phyloP scores from a whole-genome alignment of 2,113 vertebrate species.

The Morone saxatilis region DNA sequence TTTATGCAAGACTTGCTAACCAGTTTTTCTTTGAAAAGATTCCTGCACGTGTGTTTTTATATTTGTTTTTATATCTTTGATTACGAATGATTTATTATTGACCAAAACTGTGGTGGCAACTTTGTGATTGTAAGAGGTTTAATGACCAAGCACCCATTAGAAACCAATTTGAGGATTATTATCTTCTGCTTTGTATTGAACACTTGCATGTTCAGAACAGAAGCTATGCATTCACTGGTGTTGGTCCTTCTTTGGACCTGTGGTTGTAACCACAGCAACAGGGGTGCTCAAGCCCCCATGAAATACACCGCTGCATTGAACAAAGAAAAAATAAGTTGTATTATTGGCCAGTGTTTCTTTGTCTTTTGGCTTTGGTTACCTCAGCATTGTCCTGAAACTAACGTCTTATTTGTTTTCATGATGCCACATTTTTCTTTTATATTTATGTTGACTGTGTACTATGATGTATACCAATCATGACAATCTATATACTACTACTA shows the following conservation, averaged over 20 bases:
- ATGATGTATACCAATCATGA: conserved; percentile 29
- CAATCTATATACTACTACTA: not conserved
- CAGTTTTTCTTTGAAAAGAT: conserved; percentile 24
- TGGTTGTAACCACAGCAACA: conserved; percentile 67
- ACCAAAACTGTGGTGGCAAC: conserved; percentile 2
- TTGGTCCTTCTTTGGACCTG: conserved; percentile 33
- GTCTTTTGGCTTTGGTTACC: conserved; percentile 5
- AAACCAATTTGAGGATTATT: not conserved
- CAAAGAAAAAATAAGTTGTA: not conserved
- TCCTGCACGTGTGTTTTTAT: not conserved
- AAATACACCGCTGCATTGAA: not conserved
- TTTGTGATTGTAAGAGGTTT: conserved; percentile 17
- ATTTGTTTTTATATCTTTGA: conserved; percentile 45
- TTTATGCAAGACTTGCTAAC: conserved; percentile 25
- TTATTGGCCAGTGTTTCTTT: conserved; percentile 32
- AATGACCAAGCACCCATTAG: conserved; percentile 25
- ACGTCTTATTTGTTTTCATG: conserved; percentile 13
- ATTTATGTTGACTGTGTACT: conserved; percentile 47
- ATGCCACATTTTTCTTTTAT: conserved; percentile 45
- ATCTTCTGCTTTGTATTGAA: conserved; percentile 19
- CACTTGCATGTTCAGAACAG: not conserved
- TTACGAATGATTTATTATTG: conserved; percentile 36
- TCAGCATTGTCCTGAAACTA: conserved; percentile 11
- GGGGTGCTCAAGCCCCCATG: not conserved
- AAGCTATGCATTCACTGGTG: not conserved